Evolutionary conservation across 2,888 invertebrate genomes (phyloP).

Genomic region (Lamproptera curius): DNA sequence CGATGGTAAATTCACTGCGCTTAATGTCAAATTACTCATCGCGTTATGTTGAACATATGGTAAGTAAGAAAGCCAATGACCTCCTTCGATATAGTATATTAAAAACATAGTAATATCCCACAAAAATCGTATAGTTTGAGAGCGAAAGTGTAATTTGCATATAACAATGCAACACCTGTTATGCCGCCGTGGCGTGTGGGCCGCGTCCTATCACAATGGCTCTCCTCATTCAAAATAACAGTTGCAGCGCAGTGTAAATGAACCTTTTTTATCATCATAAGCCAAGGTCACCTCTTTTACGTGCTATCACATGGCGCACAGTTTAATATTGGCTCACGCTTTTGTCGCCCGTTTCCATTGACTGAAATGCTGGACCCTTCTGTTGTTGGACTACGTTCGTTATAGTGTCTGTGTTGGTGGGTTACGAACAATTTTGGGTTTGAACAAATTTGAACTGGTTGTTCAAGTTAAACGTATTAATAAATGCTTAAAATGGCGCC

Average conservation of each 20-base stretch:
- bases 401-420: too few relatives aligned
- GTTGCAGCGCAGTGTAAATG: conserved; percentile 70
- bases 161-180: conserved; percentile 75
- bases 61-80: too few relatives aligned
- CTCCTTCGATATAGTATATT: conserved; percentile 26
- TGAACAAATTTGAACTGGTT: too few relatives aligned
- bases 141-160: conserved; percentile 77
- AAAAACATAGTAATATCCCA: conserved; percentile 34
- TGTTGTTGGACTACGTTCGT: too few relatives aligned
- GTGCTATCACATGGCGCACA: conserved; percentile 50
- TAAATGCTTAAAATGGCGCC: too few relatives aligned
- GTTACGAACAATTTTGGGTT: too few relatives aligned
- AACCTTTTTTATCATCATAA: conserved; percentile 73
- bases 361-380: background rate
- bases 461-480: too few relatives aligned
- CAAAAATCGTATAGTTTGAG: conserved; percentile 58
- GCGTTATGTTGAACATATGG: too few relatives aligned
- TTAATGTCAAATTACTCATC: too few relatives aligned
- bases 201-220: conserved; percentile 58
- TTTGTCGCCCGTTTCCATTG: conserved; percentile 19
- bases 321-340: conserved; percentile 25
- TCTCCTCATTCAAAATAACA: conserved; percentile 57
- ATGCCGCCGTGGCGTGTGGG: conserved; percentile 57
- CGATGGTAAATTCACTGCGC: too few relatives aligned
- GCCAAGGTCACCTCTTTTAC: conserved; percentile 68